phyloP scores from a whole-genome alignment of 2,888 invertebrate species.

The Phania funesta region DNA sequence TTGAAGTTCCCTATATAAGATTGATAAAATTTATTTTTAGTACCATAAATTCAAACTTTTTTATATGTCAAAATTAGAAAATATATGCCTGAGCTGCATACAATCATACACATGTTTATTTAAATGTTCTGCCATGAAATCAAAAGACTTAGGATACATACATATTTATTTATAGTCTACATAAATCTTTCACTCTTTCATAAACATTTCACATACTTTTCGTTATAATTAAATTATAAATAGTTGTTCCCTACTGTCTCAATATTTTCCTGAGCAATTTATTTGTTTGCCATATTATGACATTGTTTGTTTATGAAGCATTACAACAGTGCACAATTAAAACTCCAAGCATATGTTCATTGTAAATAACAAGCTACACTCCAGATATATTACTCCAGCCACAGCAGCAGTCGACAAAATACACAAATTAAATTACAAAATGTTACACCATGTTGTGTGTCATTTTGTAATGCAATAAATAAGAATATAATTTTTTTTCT shows the following conservation, averaged over 20 bases:
- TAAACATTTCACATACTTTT: too few relatives aligned
- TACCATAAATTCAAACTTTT: too few relatives aligned
- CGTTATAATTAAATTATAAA: not conserved
- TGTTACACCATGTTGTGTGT: constrained; percentile 51
- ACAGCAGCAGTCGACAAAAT: constrained; percentile 20
- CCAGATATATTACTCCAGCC: constrained; percentile 1
- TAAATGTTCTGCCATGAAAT: not conserved
- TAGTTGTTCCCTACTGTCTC: not conserved
- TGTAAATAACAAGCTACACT: constrained; percentile 16
- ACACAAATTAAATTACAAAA: constrained; percentile 61
- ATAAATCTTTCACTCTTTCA: too few relatives aligned
- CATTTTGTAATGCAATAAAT: constrained; percentile 52
- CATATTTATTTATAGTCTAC: too few relatives aligned
- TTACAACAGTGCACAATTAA: not conserved
- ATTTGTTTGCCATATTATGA: constrained; percentile 20
- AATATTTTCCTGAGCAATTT: constrained; percentile 25
- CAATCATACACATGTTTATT: too few relatives aligned
- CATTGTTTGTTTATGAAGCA: not conserved
- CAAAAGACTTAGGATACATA: constrained; percentile 44
- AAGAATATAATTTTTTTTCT: constrained; percentile 48
- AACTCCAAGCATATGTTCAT: constrained; percentile 20
- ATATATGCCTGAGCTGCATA: too few relatives aligned
- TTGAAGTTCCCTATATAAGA: too few relatives aligned
- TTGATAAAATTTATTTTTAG: too few relatives aligned
- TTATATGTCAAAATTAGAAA: too few relatives aligned